Evolutionary conservation across 2,888 invertebrate genomes (phyloP).

Genomic region (Apamea crenata): DNA sequence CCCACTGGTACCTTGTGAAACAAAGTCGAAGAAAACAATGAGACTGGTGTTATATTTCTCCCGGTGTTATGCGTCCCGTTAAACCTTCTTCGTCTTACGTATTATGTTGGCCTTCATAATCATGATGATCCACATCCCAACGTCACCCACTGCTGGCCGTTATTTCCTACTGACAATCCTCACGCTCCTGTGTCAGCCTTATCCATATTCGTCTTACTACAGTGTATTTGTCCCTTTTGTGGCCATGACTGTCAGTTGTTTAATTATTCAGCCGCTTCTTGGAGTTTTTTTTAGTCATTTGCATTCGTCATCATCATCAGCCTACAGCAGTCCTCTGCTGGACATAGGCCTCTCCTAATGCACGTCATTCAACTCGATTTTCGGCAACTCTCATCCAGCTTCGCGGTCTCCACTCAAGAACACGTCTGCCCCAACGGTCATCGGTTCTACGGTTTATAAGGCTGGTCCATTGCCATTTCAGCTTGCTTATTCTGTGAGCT

Average conservation of each 20-base stretch:
- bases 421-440: too few species aligned
- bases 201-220: neutral
- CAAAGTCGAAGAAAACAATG: neutral
- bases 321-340: too few species aligned
- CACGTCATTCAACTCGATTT: too few species aligned
- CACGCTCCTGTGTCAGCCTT: neutral
- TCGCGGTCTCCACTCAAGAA: too few species aligned
- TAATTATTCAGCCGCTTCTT: neutral
- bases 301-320: neutral
- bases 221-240: neutral
- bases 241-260: neutral
- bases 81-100: neutral
- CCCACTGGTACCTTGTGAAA: neutral
- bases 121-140: neutral
- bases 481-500: too few species aligned
- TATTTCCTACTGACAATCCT: neutral
- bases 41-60: neutral
- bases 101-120: too few species aligned
- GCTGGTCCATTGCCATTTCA: too few species aligned
- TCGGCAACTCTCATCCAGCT: too few species aligned
- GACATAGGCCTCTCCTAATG: too few species aligned
- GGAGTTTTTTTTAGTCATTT: neutral
- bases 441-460: too few species aligned
- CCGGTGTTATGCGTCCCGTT: too few species aligned
- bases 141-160: neutral